Percentiles rank a stretch among this genome's conserved stretches.
phyloP scores from a whole-genome alignment of 2,797 vertebrate genomes.

The Chiloscyllium punctatum region DNA sequence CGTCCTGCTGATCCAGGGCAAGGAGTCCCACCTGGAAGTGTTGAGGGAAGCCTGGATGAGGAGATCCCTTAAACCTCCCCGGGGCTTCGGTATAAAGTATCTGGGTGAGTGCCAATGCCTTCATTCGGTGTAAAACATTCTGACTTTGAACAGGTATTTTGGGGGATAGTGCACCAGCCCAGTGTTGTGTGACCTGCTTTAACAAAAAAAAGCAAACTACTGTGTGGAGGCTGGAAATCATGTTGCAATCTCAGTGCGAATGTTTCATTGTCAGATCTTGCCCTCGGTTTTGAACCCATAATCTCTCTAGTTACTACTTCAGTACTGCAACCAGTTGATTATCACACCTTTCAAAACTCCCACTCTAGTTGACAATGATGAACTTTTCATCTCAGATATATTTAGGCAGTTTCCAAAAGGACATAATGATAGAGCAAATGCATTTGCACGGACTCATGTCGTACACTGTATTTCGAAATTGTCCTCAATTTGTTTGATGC shows the following conservation, averaged over 20 bases:
- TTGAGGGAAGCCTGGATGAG: slow-evolving; percentile 88
- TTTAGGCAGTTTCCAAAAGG: not conserved
- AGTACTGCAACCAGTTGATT: not conserved
- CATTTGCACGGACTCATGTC: not conserved
- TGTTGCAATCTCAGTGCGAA: not conserved
- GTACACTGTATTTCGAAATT: not conserved
- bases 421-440: not conserved
- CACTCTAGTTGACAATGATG: not conserved
- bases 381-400: not conserved
- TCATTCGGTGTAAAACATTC: not conserved
- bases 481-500: not conserved
- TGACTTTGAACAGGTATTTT: not conserved
- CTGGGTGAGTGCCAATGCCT: slow-evolving; percentile 66
- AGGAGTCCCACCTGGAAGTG: slow-evolving; percentile 88
- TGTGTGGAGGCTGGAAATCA: not conserved
- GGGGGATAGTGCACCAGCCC: not conserved
- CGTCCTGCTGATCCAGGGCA: slow-evolving; percentile 87
- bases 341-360: not conserved
- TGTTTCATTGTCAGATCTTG: not conserved
- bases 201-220: not conserved
- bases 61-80: slow-evolving; percentile 80
- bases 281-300: not conserved
- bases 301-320: not conserved
- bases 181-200: not conserved
- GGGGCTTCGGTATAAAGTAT: slow-evolving; percentile 87